Evolutionary conservation across 2,113 vertebrate species (phyloP).

Genomic region (Oncorhynchus nerka): DNA sequence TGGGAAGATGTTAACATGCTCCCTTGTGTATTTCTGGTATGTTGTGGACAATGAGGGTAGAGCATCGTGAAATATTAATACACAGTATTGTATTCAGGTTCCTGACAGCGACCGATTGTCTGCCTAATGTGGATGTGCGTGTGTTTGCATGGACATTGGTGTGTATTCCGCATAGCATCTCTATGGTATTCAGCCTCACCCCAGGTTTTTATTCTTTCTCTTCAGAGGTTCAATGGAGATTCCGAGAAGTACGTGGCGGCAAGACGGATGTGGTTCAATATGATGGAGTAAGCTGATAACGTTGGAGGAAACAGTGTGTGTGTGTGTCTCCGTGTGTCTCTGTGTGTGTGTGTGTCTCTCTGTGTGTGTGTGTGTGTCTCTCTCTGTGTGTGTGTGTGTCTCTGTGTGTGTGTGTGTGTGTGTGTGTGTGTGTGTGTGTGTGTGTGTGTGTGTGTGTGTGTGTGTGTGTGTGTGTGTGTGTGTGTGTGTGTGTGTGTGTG

Average conservation of each 20-base stretch:
- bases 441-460: no score
- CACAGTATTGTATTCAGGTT: conserved; percentile 81
- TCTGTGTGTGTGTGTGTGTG: neutral
- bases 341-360: neutral
- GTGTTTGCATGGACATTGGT: neutral
- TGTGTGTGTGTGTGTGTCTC: no score
- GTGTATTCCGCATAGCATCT: neutral
- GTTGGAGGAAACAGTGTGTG: conserved; percentile 69
- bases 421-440: neutral
- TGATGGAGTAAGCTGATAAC: conserved; percentile 87
- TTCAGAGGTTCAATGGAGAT: conserved; percentile 70
- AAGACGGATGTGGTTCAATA: conserved; percentile 85
- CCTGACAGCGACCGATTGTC: conserved; percentile 79
- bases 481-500: neutral
- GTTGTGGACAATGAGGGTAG: conserved; percentile 78
- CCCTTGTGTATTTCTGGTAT: conserved; percentile 62
- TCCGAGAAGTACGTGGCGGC: conserved; percentile 86
- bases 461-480: conserved; percentile 3
- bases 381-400: neutral
- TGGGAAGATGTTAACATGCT: conserved; percentile 31
- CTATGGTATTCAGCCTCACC: no score
- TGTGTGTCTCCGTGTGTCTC: conserved; percentile 5
- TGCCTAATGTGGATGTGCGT: conserved; percentile 50
- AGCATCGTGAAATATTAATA: conserved; percentile 90
- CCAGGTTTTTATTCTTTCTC: no score